phyloP scores from a whole-genome alignment of 2,888 invertebrate species.

The Hemicrepidius hirtus region DNA sequence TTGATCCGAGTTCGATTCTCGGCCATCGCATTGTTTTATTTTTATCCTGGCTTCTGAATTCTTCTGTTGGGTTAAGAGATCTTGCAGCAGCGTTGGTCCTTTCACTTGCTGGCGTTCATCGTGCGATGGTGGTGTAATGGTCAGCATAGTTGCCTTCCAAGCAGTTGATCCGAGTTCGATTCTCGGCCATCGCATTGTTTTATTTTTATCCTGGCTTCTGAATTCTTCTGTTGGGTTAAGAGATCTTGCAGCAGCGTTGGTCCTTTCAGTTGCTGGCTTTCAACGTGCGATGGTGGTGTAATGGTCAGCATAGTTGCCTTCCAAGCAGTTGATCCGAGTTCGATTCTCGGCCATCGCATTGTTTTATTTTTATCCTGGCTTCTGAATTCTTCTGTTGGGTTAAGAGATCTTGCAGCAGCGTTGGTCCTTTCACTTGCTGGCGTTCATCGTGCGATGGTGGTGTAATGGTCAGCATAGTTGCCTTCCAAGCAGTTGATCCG shows the following conservation, averaged over 20 bases:
- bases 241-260: no score
- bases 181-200: slow-evolving; percentile 70
- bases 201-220: not conserved
- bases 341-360: slow-evolving; percentile 72
- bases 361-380: not conserved
- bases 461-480: slow-evolving; percentile 73
- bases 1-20: slow-evolving; percentile 73
- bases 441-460: slow-evolving; percentile 68
- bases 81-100: no score
- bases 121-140: slow-evolving; percentile 72
- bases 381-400: no score
- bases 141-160: slow-evolving; percentile 73
- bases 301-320: slow-evolving; percentile 73
- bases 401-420: no score
- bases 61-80: no score
- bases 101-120: not conserved
- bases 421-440: no score
- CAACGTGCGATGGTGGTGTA: slow-evolving; percentile 70
- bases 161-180: slow-evolving; percentile 73
- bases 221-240: no score
- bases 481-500: slow-evolving; percentile 73
- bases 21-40: slow-evolving; percentile 67
- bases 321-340: slow-evolving; percentile 73
- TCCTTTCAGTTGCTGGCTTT: no score
- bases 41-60: no score